A percentile compares a stretch with the other conserved stretches of the same genome.
Conservation (phyloP, 1,140 invertebrate species). For the Aphelenchoides avenae region DNA sequence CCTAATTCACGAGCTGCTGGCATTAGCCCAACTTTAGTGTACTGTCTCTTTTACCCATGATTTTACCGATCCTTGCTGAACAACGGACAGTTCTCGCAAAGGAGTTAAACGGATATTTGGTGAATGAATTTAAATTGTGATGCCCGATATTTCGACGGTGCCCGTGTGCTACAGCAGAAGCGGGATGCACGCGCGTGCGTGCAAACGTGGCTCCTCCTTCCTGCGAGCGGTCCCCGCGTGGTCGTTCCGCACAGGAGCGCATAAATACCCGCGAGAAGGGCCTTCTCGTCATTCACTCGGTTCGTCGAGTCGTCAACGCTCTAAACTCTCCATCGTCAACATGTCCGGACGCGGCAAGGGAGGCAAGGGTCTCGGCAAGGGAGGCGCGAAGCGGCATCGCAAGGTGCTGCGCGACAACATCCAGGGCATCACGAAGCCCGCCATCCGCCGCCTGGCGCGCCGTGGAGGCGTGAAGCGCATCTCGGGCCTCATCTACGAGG, state of each 20-base stretch:
- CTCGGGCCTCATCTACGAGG: conserved; percentile 71
- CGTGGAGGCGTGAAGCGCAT: conserved; percentile 74
- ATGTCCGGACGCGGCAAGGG: conserved; percentile 67
- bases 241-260: not conserved
- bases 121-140: not conserved
- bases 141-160: not conserved
- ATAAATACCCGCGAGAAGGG: not conserved
- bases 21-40: not conserved
- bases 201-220: not conserved
- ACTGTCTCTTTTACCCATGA: not conserved
- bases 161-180: not conserved
- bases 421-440: conserved; percentile 69
- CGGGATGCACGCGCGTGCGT: not conserved
- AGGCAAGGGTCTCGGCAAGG: conserved; percentile 69
- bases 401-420: conserved; percentile 68
- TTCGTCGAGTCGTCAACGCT: too few species aligned
- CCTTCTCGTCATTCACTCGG: too few species aligned
- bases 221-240: not conserved
- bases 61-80: not conserved
- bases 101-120: not conserved
- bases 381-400: conserved; percentile 70
- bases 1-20: not conserved
- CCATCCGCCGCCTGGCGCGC: conserved; percentile 68
- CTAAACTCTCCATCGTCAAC: too few species aligned
- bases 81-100: not conserved